phyloP scores from a whole-genome alignment of 2,888 invertebrate species.

The Octodonta nipae region DNA sequence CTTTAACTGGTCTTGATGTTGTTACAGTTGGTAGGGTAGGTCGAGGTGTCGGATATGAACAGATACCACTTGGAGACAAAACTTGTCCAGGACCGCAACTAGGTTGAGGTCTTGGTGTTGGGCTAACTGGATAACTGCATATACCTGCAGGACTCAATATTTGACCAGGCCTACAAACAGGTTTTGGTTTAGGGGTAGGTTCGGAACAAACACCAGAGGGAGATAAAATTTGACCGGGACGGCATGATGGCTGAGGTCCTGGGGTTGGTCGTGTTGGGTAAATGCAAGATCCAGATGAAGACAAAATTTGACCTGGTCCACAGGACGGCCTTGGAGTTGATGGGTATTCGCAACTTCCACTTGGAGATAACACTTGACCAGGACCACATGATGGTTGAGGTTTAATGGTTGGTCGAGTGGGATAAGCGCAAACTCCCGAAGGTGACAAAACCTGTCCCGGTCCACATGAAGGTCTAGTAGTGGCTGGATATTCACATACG shows the following conservation, averaged over 20 bases:
- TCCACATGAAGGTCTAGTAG: slow-evolving; percentile 6
- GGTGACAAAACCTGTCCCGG: slow-evolving; percentile 6
- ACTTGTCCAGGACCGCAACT: slow-evolving; percentile 6
- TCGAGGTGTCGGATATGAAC: slow-evolving; percentile 18
- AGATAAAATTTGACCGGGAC: slow-evolving; percentile 7
- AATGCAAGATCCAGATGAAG: slow-evolving; percentile 9
- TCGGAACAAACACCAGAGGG: slow-evolving; percentile 5
- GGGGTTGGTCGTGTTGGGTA: slow-evolving; percentile 4
- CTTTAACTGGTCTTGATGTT: no score
- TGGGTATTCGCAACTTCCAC: slow-evolving; percentile 8
- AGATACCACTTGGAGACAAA: slow-evolving; percentile 23
- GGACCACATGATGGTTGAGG: slow-evolving; percentile 20
- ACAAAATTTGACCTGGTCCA: slow-evolving; percentile 12
- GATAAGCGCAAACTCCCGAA: slow-evolving; percentile 13
- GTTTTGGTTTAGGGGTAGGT: slow-evolving; percentile 4
- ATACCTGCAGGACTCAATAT: neutral
- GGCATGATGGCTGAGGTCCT: slow-evolving; percentile 8
- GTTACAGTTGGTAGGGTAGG: slow-evolving; percentile 25
- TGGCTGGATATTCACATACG: slow-evolving; percentile 7
- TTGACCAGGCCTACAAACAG: slow-evolving; percentile 6
- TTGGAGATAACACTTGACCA: slow-evolving; percentile 6
- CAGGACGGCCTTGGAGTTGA: slow-evolving; percentile 7
- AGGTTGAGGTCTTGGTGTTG: slow-evolving; percentile 1
- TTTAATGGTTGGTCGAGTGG: slow-evolving; percentile 5
- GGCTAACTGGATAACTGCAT: slow-evolving; percentile 7